Base-by-base conservation (phyloP, 2,113 vertebrate genomes). In the Pao palembangensis region DNA sequence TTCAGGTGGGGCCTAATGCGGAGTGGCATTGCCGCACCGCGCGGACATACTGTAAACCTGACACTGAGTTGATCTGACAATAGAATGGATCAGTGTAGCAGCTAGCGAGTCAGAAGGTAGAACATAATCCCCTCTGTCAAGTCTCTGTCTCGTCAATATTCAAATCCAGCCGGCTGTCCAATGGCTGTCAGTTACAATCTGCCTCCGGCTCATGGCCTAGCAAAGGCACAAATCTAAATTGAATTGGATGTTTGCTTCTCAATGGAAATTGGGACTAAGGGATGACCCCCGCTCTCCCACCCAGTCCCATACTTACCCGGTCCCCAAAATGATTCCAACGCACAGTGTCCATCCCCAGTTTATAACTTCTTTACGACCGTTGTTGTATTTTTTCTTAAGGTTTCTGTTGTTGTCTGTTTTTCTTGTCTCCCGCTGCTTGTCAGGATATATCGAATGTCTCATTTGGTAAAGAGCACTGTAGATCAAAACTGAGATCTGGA, bases 71-170 rank as follows among this genome's bases (percentile, higher is more conserved):
- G 85, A 89, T 87, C 81, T 87, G 87, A 89, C 87, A 89, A 87
- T 85, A 80, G 74, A 85, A 85, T 87, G 87, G 85, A 89, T 89
- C 85, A 86, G 82, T 81, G 85, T 78, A 80, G 74, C 71, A 63
- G 85, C 82, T 72, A 87, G 82, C 78, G 76, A 82, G 82, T 87
- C 83, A 81, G 82, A 75, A 81, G 83, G 83, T 81, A 81, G 83
- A 88, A 84, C 82, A 83, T 89, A 88, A 89, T 89, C 85, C 81
- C 71, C 80, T 84, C 88, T 89, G 88, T 89, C 88, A 89, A 88
- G 80, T 84, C 79, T 83, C 83, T 78, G 84, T 88, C 85, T 89
- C 72, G 88, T 89, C 88, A 89, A 88, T 89, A 88, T 90, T 90
- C 87, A 90, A 87, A 90, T 90, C 78, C 83, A 58, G 63, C 77